Percentiles rank a stretch among this genome's conserved stretches.
Evolutionary conservation across 2,888 invertebrate genomes (phyloP).

Genomic region (Beris chalybata): DNA sequence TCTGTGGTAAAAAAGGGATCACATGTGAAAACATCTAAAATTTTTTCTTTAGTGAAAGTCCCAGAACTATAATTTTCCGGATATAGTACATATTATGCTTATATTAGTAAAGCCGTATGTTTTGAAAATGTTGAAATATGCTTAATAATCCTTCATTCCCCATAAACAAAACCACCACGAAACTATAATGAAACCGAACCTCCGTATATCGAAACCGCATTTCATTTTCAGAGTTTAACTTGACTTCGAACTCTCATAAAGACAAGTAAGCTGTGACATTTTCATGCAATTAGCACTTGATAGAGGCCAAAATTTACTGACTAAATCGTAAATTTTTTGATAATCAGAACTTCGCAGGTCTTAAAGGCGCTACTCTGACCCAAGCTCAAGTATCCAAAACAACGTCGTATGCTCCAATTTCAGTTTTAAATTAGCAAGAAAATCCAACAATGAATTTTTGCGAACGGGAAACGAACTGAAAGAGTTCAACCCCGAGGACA

Average conservation of each 20-base stretch:
- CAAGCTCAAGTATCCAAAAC: slow-evolving; percentile 32
- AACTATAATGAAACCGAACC: background rate
- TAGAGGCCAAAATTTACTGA: slow-evolving; percentile 6
- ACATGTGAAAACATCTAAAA: no score
- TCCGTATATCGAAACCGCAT: background rate
- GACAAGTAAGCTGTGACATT: slow-evolving; percentile 16
- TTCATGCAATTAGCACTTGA: slow-evolving; percentile 29
- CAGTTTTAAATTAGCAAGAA: slow-evolving; percentile 35
- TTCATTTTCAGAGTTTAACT: slow-evolving; percentile 11
- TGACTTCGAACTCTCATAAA: background rate
- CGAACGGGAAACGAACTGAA: background rate
- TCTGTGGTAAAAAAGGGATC: no score
- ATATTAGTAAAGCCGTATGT: no score
- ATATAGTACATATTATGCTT: no score
- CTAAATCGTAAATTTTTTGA: slow-evolving; percentile 34
- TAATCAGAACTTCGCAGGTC: slow-evolving; percentile 31
- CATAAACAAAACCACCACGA: no score
- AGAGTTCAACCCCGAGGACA: slow-evolving; percentile 32
- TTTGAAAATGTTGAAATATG: no score
- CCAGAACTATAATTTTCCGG: no score
- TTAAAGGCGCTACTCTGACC: slow-evolving; percentile 13
- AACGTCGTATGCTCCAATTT: slow-evolving; percentile 35
- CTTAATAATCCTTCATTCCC: no score
- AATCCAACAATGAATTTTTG: slow-evolving; percentile 17
- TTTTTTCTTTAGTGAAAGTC: no score